Base-by-base conservation (phyloP, 2,113 vertebrate genomes). In the Psilopsiagon aymara region DNA sequence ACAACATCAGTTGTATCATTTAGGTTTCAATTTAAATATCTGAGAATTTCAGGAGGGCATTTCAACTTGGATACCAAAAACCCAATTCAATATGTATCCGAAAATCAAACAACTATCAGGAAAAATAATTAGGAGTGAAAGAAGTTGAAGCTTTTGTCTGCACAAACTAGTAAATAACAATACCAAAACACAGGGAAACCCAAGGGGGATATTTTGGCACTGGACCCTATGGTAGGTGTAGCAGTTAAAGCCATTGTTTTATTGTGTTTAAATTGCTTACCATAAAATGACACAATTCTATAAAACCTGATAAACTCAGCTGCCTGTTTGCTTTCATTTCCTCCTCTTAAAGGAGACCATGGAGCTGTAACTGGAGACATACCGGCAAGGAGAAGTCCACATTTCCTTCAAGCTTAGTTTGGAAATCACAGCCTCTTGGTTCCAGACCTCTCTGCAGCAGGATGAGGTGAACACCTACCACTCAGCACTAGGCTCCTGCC, bases 41-140 rank as follows among this genome's bases (percentile, higher is more conserved):
- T 0, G 0, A 57, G 44, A 76, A 12, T 39, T 60, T 31, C 0
- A 0, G 37, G 17, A 67, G 25, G 80, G 57, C n/a, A 21, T 46
- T 4, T 64, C 11, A 31, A 20, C 35, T 4, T 57, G 57, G 59
- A 9, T 17, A 25, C 1, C 57, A 59, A 59, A 35, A 59, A 59
- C 35, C 21, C 57, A 35, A 15, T 15, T 35, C 57, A 23, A 59
- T 59, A 59, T 35, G 21, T 0, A 68, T 76, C 67, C 90, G 88
- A 49, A 88, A 70, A 35, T 14, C 4, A 81, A 81, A 13, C 7
- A 69, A 69, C 33, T 73, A 21, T 20, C 20, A 39, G 24, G 18
- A 66, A 67, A 87, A 78, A 28, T 9, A 44, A 39, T 46, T 1
- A 19, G 10, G 43, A 39, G 53, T 3, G 41, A 74, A 79, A 1